phyloP scores from a whole-genome alignment of 2,888 invertebrate genomes.

The Rapana venosa region DNA sequence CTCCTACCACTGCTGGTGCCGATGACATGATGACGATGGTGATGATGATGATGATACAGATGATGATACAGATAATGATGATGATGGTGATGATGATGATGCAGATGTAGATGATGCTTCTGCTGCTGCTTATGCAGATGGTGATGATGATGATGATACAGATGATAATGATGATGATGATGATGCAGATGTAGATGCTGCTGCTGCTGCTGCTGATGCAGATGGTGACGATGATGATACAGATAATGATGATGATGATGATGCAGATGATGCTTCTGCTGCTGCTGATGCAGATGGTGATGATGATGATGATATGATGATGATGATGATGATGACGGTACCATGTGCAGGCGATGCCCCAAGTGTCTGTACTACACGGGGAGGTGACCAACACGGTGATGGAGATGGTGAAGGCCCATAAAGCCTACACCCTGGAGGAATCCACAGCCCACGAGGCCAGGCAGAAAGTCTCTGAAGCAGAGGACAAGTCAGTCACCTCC shows the following conservation, averaged over 20 bases:
- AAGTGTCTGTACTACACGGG: conserved; percentile 71
- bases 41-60: not conserved
- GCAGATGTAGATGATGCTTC: too few relatives aligned
- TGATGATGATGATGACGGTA: not conserved
- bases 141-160: not conserved
- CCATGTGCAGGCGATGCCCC: conserved; percentile 70
- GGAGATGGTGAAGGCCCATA: conserved; percentile 96
- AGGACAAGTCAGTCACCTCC: conserved; percentile 84
- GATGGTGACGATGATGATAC: not conserved
- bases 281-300: not conserved
- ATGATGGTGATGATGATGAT: not conserved
- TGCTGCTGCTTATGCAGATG: not conserved
- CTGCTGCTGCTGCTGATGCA: not conserved
- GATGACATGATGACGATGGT: not conserved
- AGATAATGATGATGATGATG: not conserved
- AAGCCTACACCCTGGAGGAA: conserved; percentile 96
- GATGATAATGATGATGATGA: not conserved
- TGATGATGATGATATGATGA: not conserved
- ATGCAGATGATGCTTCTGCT: not conserved
- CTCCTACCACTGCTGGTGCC: too few relatives aligned
- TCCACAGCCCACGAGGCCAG: conserved; percentile 96
- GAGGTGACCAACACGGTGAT: conserved; percentile 80
- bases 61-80: not conserved
- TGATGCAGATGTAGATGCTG: too few relatives aligned
- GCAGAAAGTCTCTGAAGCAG: conserved; percentile 95